Conservation (phyloP, 2,797 vertebrate genomes). For the Hydrolagus colliei region DNA sequence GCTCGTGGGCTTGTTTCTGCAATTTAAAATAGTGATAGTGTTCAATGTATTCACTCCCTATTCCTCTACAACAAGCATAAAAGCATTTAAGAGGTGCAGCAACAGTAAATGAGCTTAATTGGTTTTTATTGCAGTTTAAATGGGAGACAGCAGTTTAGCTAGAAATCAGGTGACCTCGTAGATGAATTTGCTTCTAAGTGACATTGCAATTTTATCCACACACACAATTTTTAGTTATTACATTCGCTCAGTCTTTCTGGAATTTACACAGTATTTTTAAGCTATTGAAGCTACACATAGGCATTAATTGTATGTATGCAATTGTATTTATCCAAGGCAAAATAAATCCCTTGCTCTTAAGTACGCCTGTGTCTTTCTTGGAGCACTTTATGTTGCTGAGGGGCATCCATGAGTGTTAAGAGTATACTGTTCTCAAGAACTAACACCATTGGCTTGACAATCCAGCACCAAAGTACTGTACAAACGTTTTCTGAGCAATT, state of each 20-base stretch:
- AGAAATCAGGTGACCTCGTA: background rate
- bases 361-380: too few species aligned
- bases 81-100: background rate
- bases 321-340: background rate
- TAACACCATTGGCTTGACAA: too few species aligned
- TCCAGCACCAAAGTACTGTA: too few species aligned
- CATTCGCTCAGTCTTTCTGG: background rate
- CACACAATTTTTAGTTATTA: background rate
- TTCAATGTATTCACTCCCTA: background rate
- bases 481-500: too few species aligned
- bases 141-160: constrained; percentile 11
- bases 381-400: too few species aligned
- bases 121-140: constrained; percentile 11
- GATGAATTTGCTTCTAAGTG: background rate
- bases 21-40: constrained; percentile 1
- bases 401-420: too few species aligned
- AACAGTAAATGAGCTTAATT: constrained; percentile 5
- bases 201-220: background rate
- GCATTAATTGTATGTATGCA: background rate
- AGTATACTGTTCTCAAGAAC: too few species aligned
- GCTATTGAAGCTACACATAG: background rate
- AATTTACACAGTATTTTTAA: background rate
- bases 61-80: background rate
- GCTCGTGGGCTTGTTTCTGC: background rate
- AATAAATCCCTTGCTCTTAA: too few species aligned